Evolutionary conservation across 2,113 vertebrate species (phyloP).

Genomic region (Oceanodroma tethys): DNA sequence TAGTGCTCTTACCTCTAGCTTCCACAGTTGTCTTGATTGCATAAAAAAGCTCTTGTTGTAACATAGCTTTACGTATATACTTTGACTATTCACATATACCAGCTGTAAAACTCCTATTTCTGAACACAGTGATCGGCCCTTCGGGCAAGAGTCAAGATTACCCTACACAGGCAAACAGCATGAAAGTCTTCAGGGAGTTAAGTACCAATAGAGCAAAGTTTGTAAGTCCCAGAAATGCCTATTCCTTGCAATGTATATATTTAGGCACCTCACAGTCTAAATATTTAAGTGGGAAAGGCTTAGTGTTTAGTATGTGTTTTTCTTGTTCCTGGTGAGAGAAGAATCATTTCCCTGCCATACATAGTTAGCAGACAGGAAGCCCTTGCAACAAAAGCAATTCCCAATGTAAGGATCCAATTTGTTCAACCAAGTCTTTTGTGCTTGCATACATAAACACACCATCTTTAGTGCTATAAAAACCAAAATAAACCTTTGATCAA

Average conservation of each 20-base stretch:
- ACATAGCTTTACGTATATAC: not conserved
- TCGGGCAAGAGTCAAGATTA: not conserved
- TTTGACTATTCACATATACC: not conserved
- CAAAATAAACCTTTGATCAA: not conserved
- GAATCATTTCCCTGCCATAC: not conserved
- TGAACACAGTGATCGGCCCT: not conserved
- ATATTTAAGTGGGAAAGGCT: not conserved
- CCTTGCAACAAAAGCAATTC: not conserved
- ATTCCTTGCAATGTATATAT: not conserved
- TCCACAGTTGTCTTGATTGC: not conserved
- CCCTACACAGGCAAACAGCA: not conserved
- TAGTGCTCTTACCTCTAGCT: not conserved
- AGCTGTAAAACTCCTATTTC: not conserved
- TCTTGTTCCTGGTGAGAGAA: not conserved
- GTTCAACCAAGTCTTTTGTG: not conserved
- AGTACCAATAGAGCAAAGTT: not conserved
- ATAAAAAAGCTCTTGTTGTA: not conserved
- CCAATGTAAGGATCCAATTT: not conserved
- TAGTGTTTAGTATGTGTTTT: not conserved
- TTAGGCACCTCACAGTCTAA: not conserved
- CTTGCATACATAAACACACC: not conserved
- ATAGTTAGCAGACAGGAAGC: not conserved
- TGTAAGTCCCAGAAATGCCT: not conserved
- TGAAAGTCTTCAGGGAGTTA: not conserved
- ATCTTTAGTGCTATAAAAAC: not conserved